phyloP scores from a whole-genome alignment of 2,113 vertebrate genomes.

The Tricholaema leucomelas region DNA sequence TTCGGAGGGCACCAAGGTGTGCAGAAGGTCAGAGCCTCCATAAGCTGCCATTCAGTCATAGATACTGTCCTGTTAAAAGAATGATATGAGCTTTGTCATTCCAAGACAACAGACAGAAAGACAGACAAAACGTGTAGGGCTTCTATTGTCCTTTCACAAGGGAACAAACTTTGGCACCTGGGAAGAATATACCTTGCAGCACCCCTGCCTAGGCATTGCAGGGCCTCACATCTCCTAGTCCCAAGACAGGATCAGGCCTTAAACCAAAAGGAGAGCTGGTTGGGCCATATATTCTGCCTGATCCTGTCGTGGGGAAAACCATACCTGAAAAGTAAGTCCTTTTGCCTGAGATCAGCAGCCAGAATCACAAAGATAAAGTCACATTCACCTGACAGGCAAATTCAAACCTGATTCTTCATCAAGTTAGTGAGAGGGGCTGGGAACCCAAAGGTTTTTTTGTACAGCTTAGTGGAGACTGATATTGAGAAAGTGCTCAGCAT shows the following conservation, averaged over 20 bases:
- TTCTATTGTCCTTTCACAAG: background rate
- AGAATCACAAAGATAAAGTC: background rate
- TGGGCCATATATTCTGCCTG: fast-evolving
- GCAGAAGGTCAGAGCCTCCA: background rate
- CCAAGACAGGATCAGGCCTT: background rate
- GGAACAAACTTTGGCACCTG: background rate
- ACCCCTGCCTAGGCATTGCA: background rate
- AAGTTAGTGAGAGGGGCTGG: background rate
- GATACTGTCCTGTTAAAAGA: fast-evolving
- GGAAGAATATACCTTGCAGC: background rate
- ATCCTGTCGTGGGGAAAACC: background rate
- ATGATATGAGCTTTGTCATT: background rate
- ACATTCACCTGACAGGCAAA: background rate
- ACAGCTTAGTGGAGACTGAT: background rate
- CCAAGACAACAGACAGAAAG: fast-evolving
- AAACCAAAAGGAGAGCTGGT: background rate
- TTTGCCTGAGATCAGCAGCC: background rate
- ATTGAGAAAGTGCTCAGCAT: background rate
- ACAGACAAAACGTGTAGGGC: fast-evolving
- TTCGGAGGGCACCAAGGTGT: background rate
- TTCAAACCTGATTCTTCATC: background rate
- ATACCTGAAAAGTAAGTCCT: background rate
- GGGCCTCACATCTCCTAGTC: fast-evolving
- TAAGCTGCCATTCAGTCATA: background rate
- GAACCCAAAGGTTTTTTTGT: background rate